Evolutionary conservation across 2,797 vertebrate genomes (phyloP).

Genomic region (Pagetopsis macropterus): DNA sequence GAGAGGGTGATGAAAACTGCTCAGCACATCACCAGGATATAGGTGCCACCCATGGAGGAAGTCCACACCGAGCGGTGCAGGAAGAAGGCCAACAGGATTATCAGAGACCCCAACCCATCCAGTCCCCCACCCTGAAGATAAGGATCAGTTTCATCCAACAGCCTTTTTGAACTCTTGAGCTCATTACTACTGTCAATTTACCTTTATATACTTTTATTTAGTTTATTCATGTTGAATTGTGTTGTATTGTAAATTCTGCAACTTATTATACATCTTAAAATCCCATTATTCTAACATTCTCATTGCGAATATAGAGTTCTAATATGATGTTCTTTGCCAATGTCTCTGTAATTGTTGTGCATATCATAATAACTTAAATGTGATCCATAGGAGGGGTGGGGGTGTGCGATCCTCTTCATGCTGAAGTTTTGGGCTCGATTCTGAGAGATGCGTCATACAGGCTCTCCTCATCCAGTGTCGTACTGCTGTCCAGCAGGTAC

Average conservation of each 20-base stretch:
- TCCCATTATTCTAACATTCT: not conserved
- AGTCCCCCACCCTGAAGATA: not conserved
- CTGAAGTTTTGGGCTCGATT: conserved; percentile 93
- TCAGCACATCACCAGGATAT: conserved; percentile 11
- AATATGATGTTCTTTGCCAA: too few relatives aligned
- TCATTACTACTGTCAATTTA: not conserved
- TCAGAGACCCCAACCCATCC: not conserved
- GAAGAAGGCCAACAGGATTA: conserved; percentile 8
- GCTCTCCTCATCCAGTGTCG: conserved; percentile 92
- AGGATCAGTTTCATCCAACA: not conserved
- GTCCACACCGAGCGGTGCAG: not conserved
- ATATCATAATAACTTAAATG: not conserved
- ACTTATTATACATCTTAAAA: not conserved
- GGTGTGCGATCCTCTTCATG: conserved; percentile 81
- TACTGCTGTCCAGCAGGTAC: conserved; percentile 91
- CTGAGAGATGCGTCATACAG: conserved; percentile 95
- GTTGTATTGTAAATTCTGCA: not conserved
- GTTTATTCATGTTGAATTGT: not conserved
- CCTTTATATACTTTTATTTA: not conserved
- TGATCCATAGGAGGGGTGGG: conserved; percentile 20
- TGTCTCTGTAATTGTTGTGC: conserved; percentile 11
- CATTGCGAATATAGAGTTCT: not conserved
- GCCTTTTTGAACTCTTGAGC: not conserved
- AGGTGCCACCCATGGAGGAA: not conserved
- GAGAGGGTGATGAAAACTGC: not conserved